phyloP scores from a whole-genome alignment of 2,113 vertebrate genomes.

The Caretta caretta region DNA sequence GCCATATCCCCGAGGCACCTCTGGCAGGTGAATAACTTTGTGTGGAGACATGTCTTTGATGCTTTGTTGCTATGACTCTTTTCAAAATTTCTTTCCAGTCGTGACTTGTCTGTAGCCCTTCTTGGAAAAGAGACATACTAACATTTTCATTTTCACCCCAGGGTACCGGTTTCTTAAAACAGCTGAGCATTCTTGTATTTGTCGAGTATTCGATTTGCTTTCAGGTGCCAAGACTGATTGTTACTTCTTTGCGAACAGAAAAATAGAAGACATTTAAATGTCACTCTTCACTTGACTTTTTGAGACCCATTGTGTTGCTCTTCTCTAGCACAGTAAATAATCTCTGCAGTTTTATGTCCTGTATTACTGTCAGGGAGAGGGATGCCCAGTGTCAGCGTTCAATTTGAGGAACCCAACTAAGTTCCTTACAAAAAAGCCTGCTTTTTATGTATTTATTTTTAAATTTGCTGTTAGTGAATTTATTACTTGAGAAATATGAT shows the following conservation, averaged over 20 bases:
- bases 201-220: constrained; percentile 2
- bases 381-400: not conserved
- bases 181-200: constrained; percentile 47
- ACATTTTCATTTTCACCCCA: not conserved
- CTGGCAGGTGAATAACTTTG: not conserved
- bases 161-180: not conserved
- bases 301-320: not conserved
- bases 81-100: not conserved
- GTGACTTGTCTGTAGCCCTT: not conserved
- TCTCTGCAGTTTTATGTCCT: not conserved
- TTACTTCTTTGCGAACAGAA: not conserved
- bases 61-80: not conserved
- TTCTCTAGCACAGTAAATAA: not conserved
- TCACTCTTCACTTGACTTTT: not conserved
- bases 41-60: not conserved
- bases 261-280: not conserved
- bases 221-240: not conserved
- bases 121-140: not conserved
- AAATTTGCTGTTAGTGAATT: not conserved
- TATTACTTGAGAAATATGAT: not conserved
- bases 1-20: not conserved
- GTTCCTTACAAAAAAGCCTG: not conserved
- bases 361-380: not conserved
- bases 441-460: not conserved
- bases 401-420: not conserved